Percentiles rank a stretch among this genome's conserved stretches.
Evolutionary conservation across 2,888 invertebrate species (phyloP).

Genomic region (Campaea margaritaria): DNA sequence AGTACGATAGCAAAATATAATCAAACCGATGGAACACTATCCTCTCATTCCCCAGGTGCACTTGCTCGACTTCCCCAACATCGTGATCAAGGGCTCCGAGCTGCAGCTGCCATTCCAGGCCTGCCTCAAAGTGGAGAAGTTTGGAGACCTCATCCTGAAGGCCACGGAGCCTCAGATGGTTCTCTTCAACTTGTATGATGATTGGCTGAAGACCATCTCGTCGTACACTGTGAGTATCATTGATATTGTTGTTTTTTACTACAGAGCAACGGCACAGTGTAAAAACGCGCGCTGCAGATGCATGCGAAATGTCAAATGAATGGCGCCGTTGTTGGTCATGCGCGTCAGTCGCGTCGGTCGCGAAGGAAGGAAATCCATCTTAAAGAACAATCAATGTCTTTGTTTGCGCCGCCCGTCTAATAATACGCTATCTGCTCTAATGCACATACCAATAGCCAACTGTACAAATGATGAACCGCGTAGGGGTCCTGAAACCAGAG

Average conservation of each 20-base stretch:
- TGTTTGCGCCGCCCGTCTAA: too few species aligned
- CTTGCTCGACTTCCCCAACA: slow-evolving; percentile 99
- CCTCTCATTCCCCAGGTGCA: slow-evolving; percentile 89
- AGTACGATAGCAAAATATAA: too few species aligned
- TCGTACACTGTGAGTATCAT: slow-evolving; percentile 93
- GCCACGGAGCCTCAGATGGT: slow-evolving; percentile 99
- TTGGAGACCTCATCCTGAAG: slow-evolving; percentile 99
- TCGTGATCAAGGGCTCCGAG: slow-evolving; percentile 99
- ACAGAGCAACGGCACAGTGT: neutral
- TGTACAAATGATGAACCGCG: slow-evolving; percentile 78
- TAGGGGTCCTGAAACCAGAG: slow-evolving; percentile 84
- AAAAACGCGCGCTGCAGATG: slow-evolving; percentile 43
- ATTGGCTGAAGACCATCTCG: slow-evolving; percentile 99
- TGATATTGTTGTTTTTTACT: too few species aligned
- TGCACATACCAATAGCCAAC: too few species aligned
- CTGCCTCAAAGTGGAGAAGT: slow-evolving; percentile 99
- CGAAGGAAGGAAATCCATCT: too few species aligned
- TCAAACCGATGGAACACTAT: too few species aligned
- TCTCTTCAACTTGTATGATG: slow-evolving; percentile 99
- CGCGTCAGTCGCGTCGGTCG: too few species aligned
- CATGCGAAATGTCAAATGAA: too few species aligned
- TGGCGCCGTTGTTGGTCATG: too few species aligned
- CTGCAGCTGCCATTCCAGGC: slow-evolving; percentile 99
- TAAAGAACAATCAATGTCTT: too few species aligned
- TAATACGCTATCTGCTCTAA: too few species aligned